Base-by-base conservation (phyloP, 2,113 vertebrate species). In the Laticauda colubrina region DNA sequence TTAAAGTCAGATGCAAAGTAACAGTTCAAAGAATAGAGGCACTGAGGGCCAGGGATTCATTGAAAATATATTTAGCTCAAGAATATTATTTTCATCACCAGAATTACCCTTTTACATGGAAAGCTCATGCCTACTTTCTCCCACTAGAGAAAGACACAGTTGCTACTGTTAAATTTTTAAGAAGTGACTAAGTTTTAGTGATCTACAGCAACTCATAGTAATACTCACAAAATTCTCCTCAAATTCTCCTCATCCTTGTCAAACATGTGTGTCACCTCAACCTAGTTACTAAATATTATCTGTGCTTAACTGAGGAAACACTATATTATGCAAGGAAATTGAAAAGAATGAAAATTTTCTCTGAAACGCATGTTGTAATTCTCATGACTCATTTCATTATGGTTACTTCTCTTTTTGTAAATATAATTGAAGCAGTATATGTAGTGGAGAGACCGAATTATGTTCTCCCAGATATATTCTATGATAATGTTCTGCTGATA, bases 381-480 rank as follows among this genome's bases (percentile, higher is more conserved):
- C 0, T 55, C 23, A 39, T 85, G 29, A 85, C 53, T 6, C n/a
- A 34, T 89, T 86, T 48, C 3, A 43, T 89, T 59, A 91, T 57
- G 48, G 53, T 3, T 53, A 59, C 23, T 18, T 39, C 39, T 89
- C 14, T 93, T 89, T n/a, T 9, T 64, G 26, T 18, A 91, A 85
- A 54, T 15, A 54, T 53, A 23, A 45, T 43, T 26, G 90, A 89
- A 85, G 39, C 0, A 55, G 7, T 3, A 4, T 4, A 18, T 21
- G 12, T 53, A 45, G 11, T 26, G 85, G 56, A 51, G 26, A 89
- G 26, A 11, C 26, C 39, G 55, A 2, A 1, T 53, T 91, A 53
- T 86, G 45, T 89, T 69, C 29, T 90, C 57, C 51, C 85, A 90
- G 57, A 90, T 53, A 56, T 90, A 87, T 87, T 86, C 57, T 59